These are phyloP conservation scores for Oikopleura vanhoeffeni DNA, from an alignment of 23 tunicate species.

Conservation along the genomic window DNA sequence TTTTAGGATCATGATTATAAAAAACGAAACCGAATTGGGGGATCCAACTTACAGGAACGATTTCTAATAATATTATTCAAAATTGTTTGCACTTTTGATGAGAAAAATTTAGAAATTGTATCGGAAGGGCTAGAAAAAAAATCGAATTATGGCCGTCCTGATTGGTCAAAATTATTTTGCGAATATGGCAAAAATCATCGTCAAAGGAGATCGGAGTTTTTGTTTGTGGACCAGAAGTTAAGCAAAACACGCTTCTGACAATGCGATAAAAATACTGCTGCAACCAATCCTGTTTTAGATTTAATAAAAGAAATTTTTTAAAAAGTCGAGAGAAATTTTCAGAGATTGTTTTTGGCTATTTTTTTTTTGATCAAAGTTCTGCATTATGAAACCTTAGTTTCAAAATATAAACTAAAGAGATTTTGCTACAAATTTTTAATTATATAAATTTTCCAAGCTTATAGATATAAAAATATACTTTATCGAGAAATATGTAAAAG, in stretches of 20 bases:
- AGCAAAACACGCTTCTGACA: slow-evolving; percentile 8
- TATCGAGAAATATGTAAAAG: no score
- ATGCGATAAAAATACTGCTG: not conserved
- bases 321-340: not conserved
- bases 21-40: slow-evolving; percentile 30
- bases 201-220: slow-evolving; percentile 49
- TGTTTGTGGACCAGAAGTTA: slow-evolving; percentile 80
- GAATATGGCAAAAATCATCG: slow-evolving; percentile 32
- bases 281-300: not conserved
- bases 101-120: no score
- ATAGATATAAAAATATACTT: no score
- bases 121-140: slow-evolving; percentile 68
- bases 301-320: not conserved
- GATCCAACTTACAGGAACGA: slow-evolving; percentile 73
- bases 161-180: slow-evolving; percentile 74
- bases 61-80: no score
- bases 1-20: not conserved
- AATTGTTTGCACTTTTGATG: no score
- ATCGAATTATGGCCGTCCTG: slow-evolving; percentile 74
- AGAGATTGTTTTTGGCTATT: no score
- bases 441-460: no score
- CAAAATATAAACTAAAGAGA: no score
- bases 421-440: no score
- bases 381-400: no score
- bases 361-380: no score